Evolutionary conservation across 2,113 vertebrate genomes (phyloP).

Genomic region (Sus scrofa): T2T-Sscrofa CM000812.6:176466001-176466500

Average conservation of each 20-base stretch:
- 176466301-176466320: neutral
- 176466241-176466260: slow-evolving; percentile 76
- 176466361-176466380: slow-evolving; percentile 79
- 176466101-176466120: neutral
- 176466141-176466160: neutral
- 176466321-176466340: slow-evolving; percentile 52
- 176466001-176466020: neutral
- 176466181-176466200: neutral
- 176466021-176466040: neutral
- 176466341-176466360: slow-evolving; percentile 49
- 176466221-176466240: neutral
- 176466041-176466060: neutral
- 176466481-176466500: slow-evolving; percentile 68
- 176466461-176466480: slow-evolving; percentile 53
- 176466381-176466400: slow-evolving; percentile 63
- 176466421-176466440: neutral
- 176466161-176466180: neutral
- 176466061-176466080: neutral
- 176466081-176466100: neutral
- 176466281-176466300: slow-evolving; percentile 64
- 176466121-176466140: neutral
- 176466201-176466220: accelerated
- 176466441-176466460: slow-evolving; percentile 12
- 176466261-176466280: slow-evolving; percentile 88
- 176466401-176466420: slow-evolving; percentile 65